Evolutionary conservation across 2,888 invertebrate genomes (phyloP).

Genomic region (Thera britannica): DNA sequence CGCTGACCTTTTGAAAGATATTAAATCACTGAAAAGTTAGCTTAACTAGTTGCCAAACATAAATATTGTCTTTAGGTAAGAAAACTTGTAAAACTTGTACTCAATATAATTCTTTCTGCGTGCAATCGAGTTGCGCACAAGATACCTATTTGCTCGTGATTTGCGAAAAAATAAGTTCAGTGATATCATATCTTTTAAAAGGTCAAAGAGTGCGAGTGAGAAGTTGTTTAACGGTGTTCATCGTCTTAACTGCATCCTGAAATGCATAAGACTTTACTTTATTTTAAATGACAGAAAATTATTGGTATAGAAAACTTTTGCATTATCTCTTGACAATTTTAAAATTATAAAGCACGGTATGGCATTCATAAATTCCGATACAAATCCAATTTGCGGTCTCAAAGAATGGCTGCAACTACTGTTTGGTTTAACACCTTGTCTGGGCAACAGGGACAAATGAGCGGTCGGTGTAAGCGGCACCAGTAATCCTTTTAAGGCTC

Average conservation of each 20-base stretch:
- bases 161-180: too few species aligned
- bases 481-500: conserved; percentile 68
- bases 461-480: conserved; percentile 63
- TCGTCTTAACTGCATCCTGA: conserved; percentile 51
- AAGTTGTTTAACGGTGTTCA: too few species aligned
- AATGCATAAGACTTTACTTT: conserved; percentile 50
- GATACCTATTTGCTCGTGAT: too few species aligned
- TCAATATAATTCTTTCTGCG: too few species aligned
- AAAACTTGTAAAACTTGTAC: too few species aligned
- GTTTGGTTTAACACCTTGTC: conserved; percentile 73
- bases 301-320: conserved; percentile 37
- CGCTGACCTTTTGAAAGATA: too few species aligned
- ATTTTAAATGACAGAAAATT: conserved; percentile 56
- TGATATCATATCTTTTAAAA: too few species aligned
- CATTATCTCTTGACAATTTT: conserved; percentile 44
- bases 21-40: too few species aligned
- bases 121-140: too few species aligned
- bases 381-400: conserved; percentile 63
- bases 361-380: conserved; percentile 44
- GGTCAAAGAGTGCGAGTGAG: too few species aligned
- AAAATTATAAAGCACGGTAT: conserved; percentile 55
- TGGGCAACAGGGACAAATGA: conserved; percentile 70
- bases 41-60: too few species aligned
- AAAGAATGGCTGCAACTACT: conserved; percentile 56
- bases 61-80: too few species aligned